Evolutionary conservation across 2,113 vertebrate genomes (phyloP).

Genomic region (Orycteropus afer): DNA sequence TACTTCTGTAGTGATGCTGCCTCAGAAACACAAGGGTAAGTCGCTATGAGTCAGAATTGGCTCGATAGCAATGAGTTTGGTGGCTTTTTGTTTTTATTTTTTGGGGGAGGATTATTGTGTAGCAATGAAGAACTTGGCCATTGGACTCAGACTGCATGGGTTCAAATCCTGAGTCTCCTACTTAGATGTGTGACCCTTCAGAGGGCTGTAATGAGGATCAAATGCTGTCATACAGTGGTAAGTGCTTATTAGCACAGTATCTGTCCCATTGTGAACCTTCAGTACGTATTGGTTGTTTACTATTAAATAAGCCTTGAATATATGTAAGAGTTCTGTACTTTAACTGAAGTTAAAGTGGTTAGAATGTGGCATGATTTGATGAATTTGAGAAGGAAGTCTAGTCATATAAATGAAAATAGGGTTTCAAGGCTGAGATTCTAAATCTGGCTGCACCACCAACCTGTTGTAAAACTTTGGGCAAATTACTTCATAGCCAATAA

Average conservation of each 20-base stretch:
- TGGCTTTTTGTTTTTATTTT: too few relatives aligned
- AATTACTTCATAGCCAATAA: neutral
- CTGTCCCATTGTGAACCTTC: neutral
- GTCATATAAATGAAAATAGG: neutral
- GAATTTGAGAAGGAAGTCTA: neutral
- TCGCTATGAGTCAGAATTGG: too few relatives aligned
- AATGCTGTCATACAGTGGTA: accelerated
- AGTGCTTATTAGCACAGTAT: neutral
- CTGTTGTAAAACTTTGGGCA: neutral
- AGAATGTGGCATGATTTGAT: neutral
- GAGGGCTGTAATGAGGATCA: neutral
- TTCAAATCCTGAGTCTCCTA: neutral
- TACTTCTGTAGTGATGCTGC: too few relatives aligned
- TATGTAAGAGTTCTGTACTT: neutral
- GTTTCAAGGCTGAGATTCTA: neutral
- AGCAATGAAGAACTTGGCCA: neutral
- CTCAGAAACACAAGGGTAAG: too few relatives aligned
- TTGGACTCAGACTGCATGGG: neutral
- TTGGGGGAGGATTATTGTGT: too few relatives aligned
- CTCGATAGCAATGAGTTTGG: too few relatives aligned
- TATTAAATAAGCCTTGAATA: neutral
- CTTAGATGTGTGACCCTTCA: neutral
- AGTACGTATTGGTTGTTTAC: neutral
- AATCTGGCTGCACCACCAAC: neutral
- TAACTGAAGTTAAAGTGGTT: neutral